Conservation (phyloP, 2,888 invertebrate species). For the Parelbella ahira region DNA sequence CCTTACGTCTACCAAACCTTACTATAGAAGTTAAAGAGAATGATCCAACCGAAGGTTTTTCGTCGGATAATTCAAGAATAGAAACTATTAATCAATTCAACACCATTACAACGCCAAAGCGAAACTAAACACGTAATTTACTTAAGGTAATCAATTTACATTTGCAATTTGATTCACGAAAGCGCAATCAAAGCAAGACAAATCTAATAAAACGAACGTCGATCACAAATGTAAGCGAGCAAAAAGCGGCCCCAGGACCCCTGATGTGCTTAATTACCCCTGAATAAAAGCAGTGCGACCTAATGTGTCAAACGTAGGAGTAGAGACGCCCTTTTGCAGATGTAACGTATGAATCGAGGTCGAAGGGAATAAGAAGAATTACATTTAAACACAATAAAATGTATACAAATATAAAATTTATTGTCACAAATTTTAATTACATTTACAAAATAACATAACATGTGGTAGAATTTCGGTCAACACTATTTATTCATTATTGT, state of each 20-base stretch:
- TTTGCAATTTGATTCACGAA: constrained; percentile 21
- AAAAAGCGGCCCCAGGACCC: constrained; percentile 15
- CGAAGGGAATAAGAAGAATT: neutral
- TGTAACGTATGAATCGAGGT: neutral
- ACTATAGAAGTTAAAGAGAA: no score
- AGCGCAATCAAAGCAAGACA: constrained; percentile 21
- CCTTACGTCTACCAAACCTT: no score
- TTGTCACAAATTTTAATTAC: no score
- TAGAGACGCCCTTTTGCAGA: constrained; percentile 6
- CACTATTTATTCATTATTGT: no score
- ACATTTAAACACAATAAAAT: neutral
- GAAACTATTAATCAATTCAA: no score
- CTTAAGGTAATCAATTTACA: constrained; percentile 17
- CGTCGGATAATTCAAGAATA: no score
- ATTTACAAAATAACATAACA: no score
- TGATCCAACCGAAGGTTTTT: no score
- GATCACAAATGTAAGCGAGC: constrained; percentile 17
- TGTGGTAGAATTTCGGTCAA: no score
- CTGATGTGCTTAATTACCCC: constrained; percentile 21
- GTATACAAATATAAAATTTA: no score
- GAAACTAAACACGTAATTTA: constrained; percentile 1
- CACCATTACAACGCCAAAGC: no score
- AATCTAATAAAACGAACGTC: constrained; percentile 21
- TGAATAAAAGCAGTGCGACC: constrained; percentile 14
- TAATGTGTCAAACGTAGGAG: constrained; percentile 12